Evolutionary conservation across 92 coral and sea anemone genomes (phyloP).

Genomic region (Siderastrea siderea): DNA sequence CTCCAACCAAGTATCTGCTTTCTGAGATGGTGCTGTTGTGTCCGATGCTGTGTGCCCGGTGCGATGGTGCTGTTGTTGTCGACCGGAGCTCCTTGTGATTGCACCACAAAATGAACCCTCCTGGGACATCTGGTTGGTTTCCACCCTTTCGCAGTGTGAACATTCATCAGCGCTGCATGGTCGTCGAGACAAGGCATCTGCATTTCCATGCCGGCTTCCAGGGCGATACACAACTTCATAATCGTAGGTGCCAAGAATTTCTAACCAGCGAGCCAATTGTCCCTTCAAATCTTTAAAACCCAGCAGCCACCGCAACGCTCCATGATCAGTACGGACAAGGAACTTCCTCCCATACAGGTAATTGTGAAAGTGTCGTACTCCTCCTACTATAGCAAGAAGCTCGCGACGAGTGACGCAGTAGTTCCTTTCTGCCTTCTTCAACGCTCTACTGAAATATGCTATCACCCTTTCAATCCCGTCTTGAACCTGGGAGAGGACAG

Average conservation of each 20-base stretch:
- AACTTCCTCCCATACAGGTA: conserved; percentile 18
- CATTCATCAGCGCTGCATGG: not conserved
- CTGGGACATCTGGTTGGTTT: not conserved
- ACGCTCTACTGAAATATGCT: conserved; percentile 8
- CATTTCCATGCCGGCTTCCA: conserved; percentile 10
- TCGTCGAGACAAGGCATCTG: conserved; percentile 17
- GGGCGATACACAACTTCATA: not conserved
- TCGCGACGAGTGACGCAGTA: conserved; percentile 9
- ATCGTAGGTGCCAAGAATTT: conserved; percentile 30
- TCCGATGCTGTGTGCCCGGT: no score
- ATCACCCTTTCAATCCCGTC: conserved; percentile 13
- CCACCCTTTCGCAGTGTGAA: not conserved
- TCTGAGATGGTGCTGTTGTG: not conserved
- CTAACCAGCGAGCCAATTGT: conserved; percentile 31
- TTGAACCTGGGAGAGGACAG: conserved; percentile 27
- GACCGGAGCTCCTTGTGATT: not conserved
- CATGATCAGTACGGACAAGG: conserved; percentile 16
- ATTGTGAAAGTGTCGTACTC: not conserved
- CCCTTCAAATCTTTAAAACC: conserved; percentile 37
- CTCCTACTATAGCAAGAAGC: conserved; percentile 23
- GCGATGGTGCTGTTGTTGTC: no score
- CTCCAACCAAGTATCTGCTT: not conserved
- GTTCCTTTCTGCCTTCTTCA: conserved; percentile 19
- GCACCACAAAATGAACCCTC: conserved; percentile 4
- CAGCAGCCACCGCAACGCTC: conserved; percentile 21